phyloP scores from a whole-genome alignment of 2,888 invertebrate species.

The Synergus itoensis region DNA sequence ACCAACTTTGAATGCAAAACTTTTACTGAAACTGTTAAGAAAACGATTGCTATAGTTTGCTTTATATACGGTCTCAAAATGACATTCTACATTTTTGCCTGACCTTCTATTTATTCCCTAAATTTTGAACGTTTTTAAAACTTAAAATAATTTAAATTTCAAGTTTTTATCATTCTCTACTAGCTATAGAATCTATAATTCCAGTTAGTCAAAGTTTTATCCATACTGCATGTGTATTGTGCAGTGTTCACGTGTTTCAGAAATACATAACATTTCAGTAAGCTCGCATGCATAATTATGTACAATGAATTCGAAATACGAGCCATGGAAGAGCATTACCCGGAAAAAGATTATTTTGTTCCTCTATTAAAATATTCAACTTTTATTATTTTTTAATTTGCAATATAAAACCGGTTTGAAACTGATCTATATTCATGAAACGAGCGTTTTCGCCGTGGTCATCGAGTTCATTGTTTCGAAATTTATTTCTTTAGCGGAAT shows the following conservation, averaged over 20 bases:
- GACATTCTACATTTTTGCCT: neutral
- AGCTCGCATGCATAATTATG: neutral
- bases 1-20: neutral
- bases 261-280: neutral
- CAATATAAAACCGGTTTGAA: constrained; percentile 11
- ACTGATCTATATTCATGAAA: constrained; percentile 21
- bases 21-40: neutral
- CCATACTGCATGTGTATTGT: neutral
- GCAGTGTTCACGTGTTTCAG: neutral
- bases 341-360: neutral
- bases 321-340: neutral
- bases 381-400: neutral
- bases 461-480: constrained; percentile 3
- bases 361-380: neutral
- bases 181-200: neutral
- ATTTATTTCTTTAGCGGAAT: constrained; percentile 12
- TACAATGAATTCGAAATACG: neutral
- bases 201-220: neutral
- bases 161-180: neutral
- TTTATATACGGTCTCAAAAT: neutral
- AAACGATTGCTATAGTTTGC: neutral
- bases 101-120: no score
- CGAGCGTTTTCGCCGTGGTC: constrained; percentile 6
- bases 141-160: neutral
- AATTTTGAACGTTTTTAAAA: no score